These are phyloP conservation scores for Fistularia commersonii DNA, from an alignment of 2,797 vertebrate genomes.

Conservation along the genomic window DNA sequence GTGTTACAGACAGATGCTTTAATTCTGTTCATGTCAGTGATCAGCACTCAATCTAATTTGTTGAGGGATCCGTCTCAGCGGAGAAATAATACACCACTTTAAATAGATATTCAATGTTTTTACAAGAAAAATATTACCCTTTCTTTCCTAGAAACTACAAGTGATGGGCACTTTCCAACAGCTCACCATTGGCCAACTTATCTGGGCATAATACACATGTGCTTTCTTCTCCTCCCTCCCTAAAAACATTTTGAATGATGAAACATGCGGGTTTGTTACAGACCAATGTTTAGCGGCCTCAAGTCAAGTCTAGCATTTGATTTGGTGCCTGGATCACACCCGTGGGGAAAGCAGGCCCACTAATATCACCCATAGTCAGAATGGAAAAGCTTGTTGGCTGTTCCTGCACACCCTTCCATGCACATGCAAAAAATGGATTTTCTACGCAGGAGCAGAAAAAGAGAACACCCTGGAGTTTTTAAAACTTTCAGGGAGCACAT, in stretches of 20 bases:
- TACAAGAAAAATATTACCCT: slow-evolving; percentile 25
- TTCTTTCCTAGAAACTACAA: slow-evolving; percentile 27
- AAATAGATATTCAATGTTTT: slow-evolving; percentile 10
- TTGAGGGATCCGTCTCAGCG: slow-evolving; percentile 15
- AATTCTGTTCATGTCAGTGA: slow-evolving; percentile 24
- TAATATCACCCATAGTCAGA: slow-evolving; percentile 52
- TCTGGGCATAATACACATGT: slow-evolving; percentile 40
- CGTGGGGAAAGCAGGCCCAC: slow-evolving; percentile 32
- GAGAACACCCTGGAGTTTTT: slow-evolving; percentile 46
- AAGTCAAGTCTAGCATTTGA: slow-evolving; percentile 63
- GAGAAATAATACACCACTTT: slow-evolving; percentile 4
- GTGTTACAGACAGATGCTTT: slow-evolving; percentile 22
- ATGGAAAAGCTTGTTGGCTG: slow-evolving; percentile 54
- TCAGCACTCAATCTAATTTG: slow-evolving; percentile 19
- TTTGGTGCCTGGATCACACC: slow-evolving; percentile 59
- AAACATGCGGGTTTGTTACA: slow-evolving; percentile 52
- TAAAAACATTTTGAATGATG: slow-evolving; percentile 46
- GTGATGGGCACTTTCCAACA: slow-evolving; percentile 33
- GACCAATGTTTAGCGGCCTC: slow-evolving; percentile 47
- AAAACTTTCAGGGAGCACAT: slow-evolving; percentile 44
- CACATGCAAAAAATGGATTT: slow-evolving; percentile 38
- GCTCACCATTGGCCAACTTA: slow-evolving; percentile 45
- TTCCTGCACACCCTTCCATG: slow-evolving; percentile 15
- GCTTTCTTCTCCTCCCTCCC: slow-evolving; percentile 44
- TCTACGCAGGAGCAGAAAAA: slow-evolving; percentile 35